These are phyloP conservation scores for Semnornis frantzii DNA, from an alignment of 2,113 vertebrate species.

Conservation along the genomic window DNA sequence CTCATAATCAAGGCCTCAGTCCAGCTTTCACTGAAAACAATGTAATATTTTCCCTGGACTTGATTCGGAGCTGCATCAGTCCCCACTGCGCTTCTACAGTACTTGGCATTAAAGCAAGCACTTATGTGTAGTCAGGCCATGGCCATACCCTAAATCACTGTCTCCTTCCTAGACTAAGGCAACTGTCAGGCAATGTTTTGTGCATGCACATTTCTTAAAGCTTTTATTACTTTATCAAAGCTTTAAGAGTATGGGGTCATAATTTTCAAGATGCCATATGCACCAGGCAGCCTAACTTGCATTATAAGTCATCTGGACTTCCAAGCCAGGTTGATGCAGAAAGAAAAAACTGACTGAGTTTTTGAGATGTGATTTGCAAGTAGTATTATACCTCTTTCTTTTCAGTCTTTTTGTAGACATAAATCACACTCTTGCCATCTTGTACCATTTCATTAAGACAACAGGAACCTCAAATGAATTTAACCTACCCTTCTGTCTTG, in stretches of 20 bases:
- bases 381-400: not conserved
- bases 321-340: not conserved
- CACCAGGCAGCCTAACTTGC: not conserved
- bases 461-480: not conserved
- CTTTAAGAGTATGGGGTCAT: not conserved
- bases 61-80: not conserved
- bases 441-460: not conserved
- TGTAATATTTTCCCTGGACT: not conserved
- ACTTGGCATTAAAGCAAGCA: fast-evolving
- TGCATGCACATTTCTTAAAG: not conserved
- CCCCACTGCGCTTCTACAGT: not conserved
- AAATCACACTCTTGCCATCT: not conserved
- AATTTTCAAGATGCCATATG: not conserved
- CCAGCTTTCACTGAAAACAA: not conserved
- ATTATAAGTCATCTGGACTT: not conserved
- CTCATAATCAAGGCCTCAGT: not conserved
- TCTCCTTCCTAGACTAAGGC: not conserved
- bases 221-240: not conserved
- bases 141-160: not conserved
- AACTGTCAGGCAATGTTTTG: not conserved
- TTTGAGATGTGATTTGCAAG: not conserved
- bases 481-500: not conserved
- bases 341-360: not conserved
- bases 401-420: not conserved
- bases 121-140: not conserved